Base-by-base conservation (phyloP, 2,113 vertebrate genomes). In the Amphilophus citrinellus region DNA sequence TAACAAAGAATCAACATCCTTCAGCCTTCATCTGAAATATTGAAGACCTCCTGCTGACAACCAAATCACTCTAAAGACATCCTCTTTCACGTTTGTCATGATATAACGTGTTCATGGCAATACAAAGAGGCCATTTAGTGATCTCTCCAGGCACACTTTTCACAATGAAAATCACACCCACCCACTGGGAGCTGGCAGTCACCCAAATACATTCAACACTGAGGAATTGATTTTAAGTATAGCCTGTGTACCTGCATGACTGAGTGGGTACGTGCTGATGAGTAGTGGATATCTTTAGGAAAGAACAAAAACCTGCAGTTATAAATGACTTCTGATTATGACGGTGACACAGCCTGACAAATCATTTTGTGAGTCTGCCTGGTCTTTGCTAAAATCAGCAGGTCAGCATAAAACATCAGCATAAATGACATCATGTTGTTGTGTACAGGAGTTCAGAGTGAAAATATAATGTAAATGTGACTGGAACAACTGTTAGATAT, bases 71-170 rank as follows among this genome's bases (percentile, higher is more conserved):
- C 76, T 71, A 11, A 87, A 87, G 62, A 56, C 42, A 4, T 84
- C 79, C 80, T 82, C 50, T 59, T 71, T 82, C 86, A 90, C 79
- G 77, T 84, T 61, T 6, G 47, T 79, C 87, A 71, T 47, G 8
- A 71, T 58, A 90, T 91, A 76, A 87, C 59, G 5, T 79, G 89
- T 92, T 90, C 86, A 87, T 90, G 86, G 76, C 84, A 80, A 35
- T 81, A 93, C 89, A 91, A 89, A 92, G 77, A 85, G 84, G 32
- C 77, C 83, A 77, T 89, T 92, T 89, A 89, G 86, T 80, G 50
- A 73, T 87, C 65, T 79, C 88, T 84, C 22, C 76, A 83, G 90
- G 87, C 83, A 79, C n/a, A 82, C 10, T 68, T 62, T 39, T 86
- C 68, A 9, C 78, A 61, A 62, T 65, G 47, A 66, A 81, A 83